phyloP scores from a whole-genome alignment of 2,797 vertebrate genomes.

The Microctenopoma lineatum region DNA sequence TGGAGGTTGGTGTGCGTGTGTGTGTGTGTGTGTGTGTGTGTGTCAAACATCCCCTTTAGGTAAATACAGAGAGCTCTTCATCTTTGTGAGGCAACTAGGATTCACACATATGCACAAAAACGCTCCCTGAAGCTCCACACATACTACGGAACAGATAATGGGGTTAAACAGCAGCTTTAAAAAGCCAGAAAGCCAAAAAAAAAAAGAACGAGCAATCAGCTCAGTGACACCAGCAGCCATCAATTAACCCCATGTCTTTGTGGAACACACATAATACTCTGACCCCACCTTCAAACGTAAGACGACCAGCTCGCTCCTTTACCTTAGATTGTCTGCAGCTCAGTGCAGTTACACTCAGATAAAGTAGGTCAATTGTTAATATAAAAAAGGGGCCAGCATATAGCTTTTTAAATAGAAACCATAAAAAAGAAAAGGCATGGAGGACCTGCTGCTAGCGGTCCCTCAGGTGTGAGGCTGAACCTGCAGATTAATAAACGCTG shows the following conservation, averaged over 20 bases:
- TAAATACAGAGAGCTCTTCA: slow-evolving; percentile 70
- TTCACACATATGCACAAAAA: slow-evolving; percentile 25
- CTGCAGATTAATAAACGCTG: slow-evolving; percentile 66
- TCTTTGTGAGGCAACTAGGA: slow-evolving; percentile 61
- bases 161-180: slow-evolving; percentile 64
- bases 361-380: slow-evolving; percentile 68
- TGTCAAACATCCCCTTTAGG: slow-evolving; percentile 72
- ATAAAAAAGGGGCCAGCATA: slow-evolving; percentile 39
- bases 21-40: slow-evolving; percentile 9
- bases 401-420: slow-evolving; percentile 43
- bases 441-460: slow-evolving; percentile 39
- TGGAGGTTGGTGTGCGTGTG: slow-evolving; percentile 28
- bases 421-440: slow-evolving; percentile 11
- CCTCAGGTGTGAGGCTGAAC: slow-evolving; percentile 41
- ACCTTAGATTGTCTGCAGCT: slow-evolving; percentile 45
- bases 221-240: slow-evolving; percentile 54
- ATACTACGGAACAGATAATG: slow-evolving; percentile 63
- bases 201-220: slow-evolving; percentile 42
- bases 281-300: slow-evolving; percentile 24
- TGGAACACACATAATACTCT: slow-evolving; percentile 53
- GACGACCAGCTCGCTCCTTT: slow-evolving; percentile 36
- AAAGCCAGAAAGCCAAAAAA: slow-evolving; percentile 38
- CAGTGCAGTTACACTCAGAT: slow-evolving; percentile 54
- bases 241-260: slow-evolving; percentile 62
- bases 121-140: slow-evolving; percentile 22